Base-by-base conservation (phyloP, 2,797 vertebrate species). In the Caiman crocodilus region DNA sequence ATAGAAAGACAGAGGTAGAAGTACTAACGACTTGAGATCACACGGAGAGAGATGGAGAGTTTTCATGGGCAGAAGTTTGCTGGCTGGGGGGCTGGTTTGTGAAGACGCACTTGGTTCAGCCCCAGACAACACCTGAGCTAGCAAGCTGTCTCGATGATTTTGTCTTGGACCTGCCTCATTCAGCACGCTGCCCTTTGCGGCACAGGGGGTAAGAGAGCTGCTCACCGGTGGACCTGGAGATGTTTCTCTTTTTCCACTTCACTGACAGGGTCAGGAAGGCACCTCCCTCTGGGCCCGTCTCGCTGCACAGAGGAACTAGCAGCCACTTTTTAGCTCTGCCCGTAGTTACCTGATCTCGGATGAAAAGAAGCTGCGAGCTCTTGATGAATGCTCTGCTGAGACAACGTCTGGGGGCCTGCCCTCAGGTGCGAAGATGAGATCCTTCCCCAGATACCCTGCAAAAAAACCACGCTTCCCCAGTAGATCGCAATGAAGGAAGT, bases 351-450 rank as follows among this genome's bases (percentile, higher is more conserved):
- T 97, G 98, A 99, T 98, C 98, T 97, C 95, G 95, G 96, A 97
- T 98, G 97, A 98, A 98, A 98, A 98, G 98, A 97, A 97, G 91
- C 92, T 96, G 96, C 96, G 93, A 98, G 97, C 98, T 98, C 98
- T 97, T 98, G 98, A 98, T 97, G 97, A 97, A 98, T 98, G 97
- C 83, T 90, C 97, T 97, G 98, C 98, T 97, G 97, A 97, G 95
- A 87, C 85, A 60, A 85, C 94, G 90, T 61, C 90, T 96, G 92
- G 94, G 85, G 91, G 91, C 63, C 92, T 97, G 96, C 96, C 97
- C 92, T 94, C 80, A 93, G 97, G 95, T 97, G 79, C 95, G 93
- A 98, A 97, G 98, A 88, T 78, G 95, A 96, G 92, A 98, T 98
- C 96, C 90, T 90, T 69, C 90, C 90, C 93, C 89, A 98, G 98